Base-by-base conservation (phyloP, 2,888 invertebrate species). In the Lasioglossum lativentre region DNA sequence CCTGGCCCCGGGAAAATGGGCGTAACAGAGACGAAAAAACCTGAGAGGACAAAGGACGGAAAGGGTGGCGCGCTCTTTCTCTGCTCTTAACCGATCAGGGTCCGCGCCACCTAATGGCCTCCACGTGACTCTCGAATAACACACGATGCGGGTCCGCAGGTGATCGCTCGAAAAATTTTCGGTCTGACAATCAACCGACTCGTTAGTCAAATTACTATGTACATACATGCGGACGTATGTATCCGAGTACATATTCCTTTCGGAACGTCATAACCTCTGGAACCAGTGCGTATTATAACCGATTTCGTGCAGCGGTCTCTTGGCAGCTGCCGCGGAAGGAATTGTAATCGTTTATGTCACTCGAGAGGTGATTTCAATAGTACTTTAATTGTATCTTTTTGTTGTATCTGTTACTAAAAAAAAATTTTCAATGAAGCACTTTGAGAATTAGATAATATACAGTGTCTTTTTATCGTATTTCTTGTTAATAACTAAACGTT, bases 41-140 rank as follows among this genome's bases (percentile, higher is more conserved):
- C 56, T 34, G 76, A 23, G 30, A 40, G 71, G 63, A 63, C 85
- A 70, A 75, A 74, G 76, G 56, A 45, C 45, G 42, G 14, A 78
- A 84, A 75, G 77, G 73, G 73, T 83, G 82, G 75, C 79, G n/a
- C n/a, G n/a, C n/a, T n/a, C n/a, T 52, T 10, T 52, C 23, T 47
- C 47, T 86, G 86, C 86, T 90, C 89, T 90, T 89, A 89, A 89
- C 89, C 86, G 86, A 89, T 86, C 88, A 89, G 86, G 79, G 82
- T 52, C 66, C 74, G 86, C 80, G 82, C 59, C 74, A 83, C 83
- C 82, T 90, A 90, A 90, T 90, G 82, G 89, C 68, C 85, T 76
- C 66, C 88, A 84, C 83, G 86, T 89, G 85, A 90, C 81, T 74
- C 71, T 34, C 47, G 56, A 74, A 45, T 68, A 77, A 68, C 84